Percentiles rank a stretch among this genome's conserved stretches.
phyloP scores from a whole-genome alignment of 2,888 invertebrate genomes.

The Pyrocoelia pectoralis region DNA sequence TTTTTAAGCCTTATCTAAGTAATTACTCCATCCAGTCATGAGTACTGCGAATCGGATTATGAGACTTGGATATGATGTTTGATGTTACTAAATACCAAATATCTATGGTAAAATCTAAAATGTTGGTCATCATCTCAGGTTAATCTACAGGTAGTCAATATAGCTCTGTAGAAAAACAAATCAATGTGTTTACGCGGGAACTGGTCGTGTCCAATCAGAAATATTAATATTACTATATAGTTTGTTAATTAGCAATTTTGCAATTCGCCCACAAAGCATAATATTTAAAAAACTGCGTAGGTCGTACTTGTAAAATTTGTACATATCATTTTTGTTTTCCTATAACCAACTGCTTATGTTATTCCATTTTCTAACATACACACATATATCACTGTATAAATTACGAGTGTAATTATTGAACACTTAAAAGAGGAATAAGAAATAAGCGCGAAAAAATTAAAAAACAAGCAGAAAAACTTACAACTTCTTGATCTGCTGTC shows the following conservation, averaged over 20 bases:
- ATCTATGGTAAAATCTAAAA: too few species aligned
- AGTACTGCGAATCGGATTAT: too few species aligned
- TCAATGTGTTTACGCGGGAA: constrained; percentile 38
- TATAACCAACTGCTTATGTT: background rate
- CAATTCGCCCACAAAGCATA: constrained; percentile 26
- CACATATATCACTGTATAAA: background rate
- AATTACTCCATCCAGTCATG: too few species aligned
- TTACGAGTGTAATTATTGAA: background rate
- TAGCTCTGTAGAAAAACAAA: constrained; percentile 19
- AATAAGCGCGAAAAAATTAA: background rate
- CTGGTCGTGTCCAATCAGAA: too few species aligned
- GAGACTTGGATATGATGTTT: too few species aligned
- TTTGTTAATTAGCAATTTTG: background rate
- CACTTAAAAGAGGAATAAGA: background rate
- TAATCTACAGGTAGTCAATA: constrained; percentile 43
- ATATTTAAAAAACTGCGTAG: constrained; percentile 33
- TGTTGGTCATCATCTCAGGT: background rate
- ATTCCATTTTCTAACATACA: constrained; percentile 15
- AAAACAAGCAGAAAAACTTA: constrained; percentile 60
- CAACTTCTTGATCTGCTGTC: constrained; percentile 81
- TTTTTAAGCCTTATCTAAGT: too few species aligned
- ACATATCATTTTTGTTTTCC: constrained; percentile 25
- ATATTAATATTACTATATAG: too few species aligned
- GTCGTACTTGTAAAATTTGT: constrained; percentile 21
- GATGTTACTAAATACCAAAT: too few species aligned